phyloP scores from a whole-genome alignment of 53 echinoderm and acorn worm genomes.

The Echinometra lucunter region DNA sequence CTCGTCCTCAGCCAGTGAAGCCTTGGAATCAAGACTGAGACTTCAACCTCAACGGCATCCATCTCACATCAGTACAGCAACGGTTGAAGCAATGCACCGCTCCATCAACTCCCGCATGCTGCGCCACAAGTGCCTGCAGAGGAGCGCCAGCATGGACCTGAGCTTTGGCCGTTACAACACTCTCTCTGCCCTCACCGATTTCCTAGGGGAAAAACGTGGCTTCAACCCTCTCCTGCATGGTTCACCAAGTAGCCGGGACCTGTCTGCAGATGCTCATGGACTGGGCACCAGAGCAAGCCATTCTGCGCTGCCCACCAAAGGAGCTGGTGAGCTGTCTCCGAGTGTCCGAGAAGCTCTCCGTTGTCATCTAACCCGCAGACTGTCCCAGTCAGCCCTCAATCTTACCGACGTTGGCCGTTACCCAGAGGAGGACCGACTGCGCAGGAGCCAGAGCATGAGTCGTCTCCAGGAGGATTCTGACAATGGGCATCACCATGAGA shows the following conservation, averaged over 20 bases:
- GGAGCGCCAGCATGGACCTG: constrained; percentile 92
- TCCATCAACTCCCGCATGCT: constrained; percentile 67
- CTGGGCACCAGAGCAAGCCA: constrained; percentile 9
- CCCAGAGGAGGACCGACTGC: constrained; percentile 77
- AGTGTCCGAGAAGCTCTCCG: constrained; percentile 94
- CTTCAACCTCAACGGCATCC: constrained; percentile 51
- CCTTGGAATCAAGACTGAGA: constrained; percentile 54
- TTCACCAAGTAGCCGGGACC: constrained; percentile 15
- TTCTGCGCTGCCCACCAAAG: constrained; percentile 48
- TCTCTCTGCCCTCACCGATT: constrained; percentile 59
- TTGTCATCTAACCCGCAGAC: constrained; percentile 86
- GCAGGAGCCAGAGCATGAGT: constrained; percentile 88
- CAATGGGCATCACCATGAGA: constrained; percentile 7
- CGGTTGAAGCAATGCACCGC: constrained; percentile 64
- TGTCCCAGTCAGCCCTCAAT: constrained; percentile 94
- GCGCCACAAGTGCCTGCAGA: constrained; percentile 77
- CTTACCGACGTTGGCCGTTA: constrained; percentile 86
- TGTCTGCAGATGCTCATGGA: background rate
- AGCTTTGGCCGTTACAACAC: constrained; percentile 76
- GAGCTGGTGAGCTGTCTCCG: constrained; percentile 84
- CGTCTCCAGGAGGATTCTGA: constrained; percentile 72
- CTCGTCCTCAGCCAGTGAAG: constrained; percentile 59
- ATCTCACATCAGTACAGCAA: constrained; percentile 62
- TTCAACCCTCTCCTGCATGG: constrained; percentile 54
- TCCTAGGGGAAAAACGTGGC: constrained; percentile 57